Evolutionary conservation across 2,888 invertebrate genomes (phyloP), one percentile per base, ranked within the genome.

Genomic region (Malthinus seriepunctatus): DNA sequence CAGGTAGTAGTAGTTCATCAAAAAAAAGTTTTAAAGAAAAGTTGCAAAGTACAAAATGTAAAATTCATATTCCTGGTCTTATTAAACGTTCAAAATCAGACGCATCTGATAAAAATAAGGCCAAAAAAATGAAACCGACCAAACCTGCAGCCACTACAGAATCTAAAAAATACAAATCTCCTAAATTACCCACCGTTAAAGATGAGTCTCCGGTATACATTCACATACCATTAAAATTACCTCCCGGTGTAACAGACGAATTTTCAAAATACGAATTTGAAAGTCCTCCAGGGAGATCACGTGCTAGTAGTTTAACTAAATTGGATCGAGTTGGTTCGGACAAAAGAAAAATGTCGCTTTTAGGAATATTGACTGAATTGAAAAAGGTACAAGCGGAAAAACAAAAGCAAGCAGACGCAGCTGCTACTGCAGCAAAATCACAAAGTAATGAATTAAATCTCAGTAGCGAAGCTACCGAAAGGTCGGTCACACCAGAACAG

Each of bases 141-240:
- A 49, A 38, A 35, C 11, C 11, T 9, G 38, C 7, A 8, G 23
- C 31, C 8, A 31, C 9, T 15, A 34, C 9, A 12, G 23, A n/a
- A 31, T 7, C 32, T 9, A 32, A 54, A 55, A 8, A 23, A 2
- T 8, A 33, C n/a, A 58, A 52, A 37, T 8, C 23, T 9, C 1
- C 14, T 7, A 15, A 10, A 11, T 12, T 32, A 10, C 12, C 32
- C 34, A 14, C 45, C 3, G 34, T 46, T 31, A 52, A 52, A 35
- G 15, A 54, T 8, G 23, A 49, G 34, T 54, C 59, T 0, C 77
- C 77, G 3, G 69, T 74, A 23, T 77, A 78, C 58, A 78, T 78
- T 56, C 74, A 78, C 63, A 78, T 79, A 65, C 79, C 79, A 6
- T 60, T 79, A 9, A 78, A 78, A 67, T 77, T 77, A 44, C 76